Base-by-base conservation (phyloP, 2,888 invertebrate species). In the Meteorus colon region DNA sequence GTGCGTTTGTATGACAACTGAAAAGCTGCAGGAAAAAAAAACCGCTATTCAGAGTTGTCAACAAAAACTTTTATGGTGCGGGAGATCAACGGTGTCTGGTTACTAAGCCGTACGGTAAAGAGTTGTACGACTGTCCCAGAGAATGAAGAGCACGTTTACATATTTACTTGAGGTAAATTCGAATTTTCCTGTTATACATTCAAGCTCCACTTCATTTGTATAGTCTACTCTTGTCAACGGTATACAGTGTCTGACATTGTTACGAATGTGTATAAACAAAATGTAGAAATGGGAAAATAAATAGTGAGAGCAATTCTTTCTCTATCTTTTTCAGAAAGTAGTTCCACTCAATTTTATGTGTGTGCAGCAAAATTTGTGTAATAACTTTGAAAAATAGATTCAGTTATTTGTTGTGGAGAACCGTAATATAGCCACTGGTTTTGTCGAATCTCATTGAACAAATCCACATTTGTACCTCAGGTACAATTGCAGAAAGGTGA, bases 51-150 rank as follows among this genome's bases (percentile, higher is more conserved):
- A 79, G 79, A 71, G 77, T 73, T 74, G 77, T 51, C 76, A 76
- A 84, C 81, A 83, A 82, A 83, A 85, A 84, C 77, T 78, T 82
- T 71, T 55, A 73, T 67, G 62, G 66, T 74, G 73, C 66, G 62
- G 72, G 77, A 76, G 74, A 78, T 79, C 81, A 80, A 72, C 73
- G 82, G 85, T 87, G 82, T 88, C 84, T 81, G 80, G 84, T 89
- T 88, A 86, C 88, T 86, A 89, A 89, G 84, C 86, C 79, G 77
- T 76, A 83, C 78, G 80, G 87, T 83, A 87, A 88, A 89, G 87
- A 88, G 88, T 88, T 88, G 83, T 83, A 78, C 75, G 67, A 62
- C 59, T 73, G 66, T 37, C 41, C 75, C 77, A 59, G 51, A 27
- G 48, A 51, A 73, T 41, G 51, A 65, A 65, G 73, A 63, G 65